Conservation (phyloP, 2,113 vertebrate species). For the Cavia aperea region DNA sequence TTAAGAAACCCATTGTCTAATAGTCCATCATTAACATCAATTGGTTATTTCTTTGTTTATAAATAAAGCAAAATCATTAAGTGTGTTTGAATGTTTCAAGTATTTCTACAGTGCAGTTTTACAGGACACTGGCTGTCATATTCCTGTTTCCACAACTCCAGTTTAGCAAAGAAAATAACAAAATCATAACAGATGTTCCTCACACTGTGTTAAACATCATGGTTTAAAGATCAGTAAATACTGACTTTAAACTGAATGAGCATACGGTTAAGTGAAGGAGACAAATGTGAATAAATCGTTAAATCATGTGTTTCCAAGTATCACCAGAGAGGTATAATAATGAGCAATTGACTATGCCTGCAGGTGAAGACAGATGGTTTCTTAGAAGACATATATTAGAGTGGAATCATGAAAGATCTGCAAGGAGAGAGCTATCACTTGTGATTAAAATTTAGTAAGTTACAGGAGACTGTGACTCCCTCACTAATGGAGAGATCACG, state of each 20-base stretch:
- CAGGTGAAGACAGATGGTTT: not conserved
- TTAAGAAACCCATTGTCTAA: not conserved
- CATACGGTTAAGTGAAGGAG: not conserved
- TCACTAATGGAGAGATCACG: not conserved
- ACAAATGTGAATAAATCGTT: not conserved
- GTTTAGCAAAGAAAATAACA: not conserved
- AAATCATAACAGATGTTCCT: not conserved
- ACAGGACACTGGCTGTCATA: not conserved
- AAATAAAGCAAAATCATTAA: not conserved
- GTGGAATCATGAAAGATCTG: not conserved
- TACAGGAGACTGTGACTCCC: not conserved
- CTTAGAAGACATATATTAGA: not conserved
- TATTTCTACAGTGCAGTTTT: not conserved
- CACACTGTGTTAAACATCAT: not conserved
- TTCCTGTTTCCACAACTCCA: not conserved
- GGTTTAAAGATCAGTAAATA: constrained; percentile 1
- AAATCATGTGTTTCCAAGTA: not conserved
- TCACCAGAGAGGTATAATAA: not conserved
- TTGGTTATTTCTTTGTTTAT: not conserved
- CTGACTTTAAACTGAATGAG: not conserved
- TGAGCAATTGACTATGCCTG: not conserved
- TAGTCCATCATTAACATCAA: not conserved
- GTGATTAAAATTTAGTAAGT: not conserved
- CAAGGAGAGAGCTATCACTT: not conserved
- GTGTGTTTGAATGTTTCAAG: not conserved